These are phyloP conservation scores for Trinectes maculatus DNA, from an alignment of 2,113 vertebrate species.

Conservation along the genomic window DNA sequence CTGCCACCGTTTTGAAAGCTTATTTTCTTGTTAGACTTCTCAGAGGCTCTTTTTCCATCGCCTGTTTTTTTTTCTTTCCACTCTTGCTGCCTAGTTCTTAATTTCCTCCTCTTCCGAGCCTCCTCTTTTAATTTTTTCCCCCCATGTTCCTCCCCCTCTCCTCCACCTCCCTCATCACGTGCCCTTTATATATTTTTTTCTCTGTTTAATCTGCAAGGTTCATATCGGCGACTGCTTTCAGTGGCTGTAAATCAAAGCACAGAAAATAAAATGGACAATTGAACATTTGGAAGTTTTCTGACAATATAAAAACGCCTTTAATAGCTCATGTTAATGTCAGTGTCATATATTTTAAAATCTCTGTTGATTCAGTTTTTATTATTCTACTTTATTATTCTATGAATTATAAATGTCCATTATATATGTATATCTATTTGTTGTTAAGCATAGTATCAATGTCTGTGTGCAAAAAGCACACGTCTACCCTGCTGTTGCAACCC, in stretches of 20 bases:
- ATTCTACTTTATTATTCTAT: no score
- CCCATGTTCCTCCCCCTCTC: constrained; percentile 5
- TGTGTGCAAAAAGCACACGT: neutral
- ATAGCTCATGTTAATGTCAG: neutral
- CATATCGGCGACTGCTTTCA: constrained; percentile 18
- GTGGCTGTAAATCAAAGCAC: neutral
- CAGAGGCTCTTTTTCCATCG: constrained; percentile 44
- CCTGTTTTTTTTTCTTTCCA: constrained; percentile 32
- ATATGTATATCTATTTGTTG: no score
- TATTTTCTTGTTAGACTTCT: constrained; percentile 6
- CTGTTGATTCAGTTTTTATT: neutral
- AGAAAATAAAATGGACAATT: neutral
- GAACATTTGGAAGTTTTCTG: neutral
- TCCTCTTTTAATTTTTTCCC: constrained; percentile 44
- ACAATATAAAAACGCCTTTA: neutral
- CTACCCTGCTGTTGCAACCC: neutral
- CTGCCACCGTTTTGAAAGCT: constrained; percentile 7
- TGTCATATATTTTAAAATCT: neutral
- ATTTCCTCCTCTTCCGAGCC: constrained; percentile 54
- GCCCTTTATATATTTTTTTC: constrained; percentile 5
- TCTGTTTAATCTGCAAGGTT: constrained; percentile 50
- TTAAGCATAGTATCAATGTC: no score
- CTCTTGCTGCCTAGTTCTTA: constrained; percentile 50
- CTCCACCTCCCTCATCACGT: constrained; percentile 1
- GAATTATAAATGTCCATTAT: no score